Evolutionary conservation across 2,113 vertebrate genomes (phyloP).

Genomic region (Paraplagusia blochii): DNA sequence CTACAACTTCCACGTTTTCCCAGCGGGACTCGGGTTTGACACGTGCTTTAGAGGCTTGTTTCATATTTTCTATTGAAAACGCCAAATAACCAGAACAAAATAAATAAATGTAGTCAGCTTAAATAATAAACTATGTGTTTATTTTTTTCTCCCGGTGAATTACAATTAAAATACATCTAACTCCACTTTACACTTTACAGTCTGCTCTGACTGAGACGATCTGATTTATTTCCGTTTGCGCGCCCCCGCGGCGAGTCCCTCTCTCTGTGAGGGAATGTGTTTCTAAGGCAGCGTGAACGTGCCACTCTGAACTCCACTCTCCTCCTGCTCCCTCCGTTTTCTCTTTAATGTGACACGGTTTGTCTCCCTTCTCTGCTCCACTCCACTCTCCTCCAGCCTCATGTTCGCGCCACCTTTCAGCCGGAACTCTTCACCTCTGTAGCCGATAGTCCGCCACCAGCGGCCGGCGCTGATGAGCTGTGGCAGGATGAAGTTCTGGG

Average conservation of each 20-base stretch:
- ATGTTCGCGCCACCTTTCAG: slow-evolving; percentile 27
- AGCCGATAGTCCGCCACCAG: slow-evolving; percentile 17
- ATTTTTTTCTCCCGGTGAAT: no score
- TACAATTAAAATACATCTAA: background rate
- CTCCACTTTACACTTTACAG: background rate
- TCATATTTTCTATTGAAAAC: no score
- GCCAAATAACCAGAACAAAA: no score
- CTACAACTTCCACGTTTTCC: no score
- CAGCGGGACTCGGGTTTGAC: no score
- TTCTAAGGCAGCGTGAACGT: slow-evolving; percentile 36
- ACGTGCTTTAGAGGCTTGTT: no score
- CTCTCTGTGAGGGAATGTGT: slow-evolving; percentile 12
- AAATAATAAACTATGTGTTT: no score
- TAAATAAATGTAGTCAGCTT: no score
- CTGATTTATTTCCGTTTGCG: background rate
- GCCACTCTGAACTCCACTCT: slow-evolving; percentile 37
- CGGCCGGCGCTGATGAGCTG: slow-evolving; percentile 26
- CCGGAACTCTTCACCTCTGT: slow-evolving; percentile 21
- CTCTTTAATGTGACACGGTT: slow-evolving; percentile 6
- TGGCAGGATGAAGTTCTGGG: slow-evolving; percentile 70
- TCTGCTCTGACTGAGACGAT: background rate
- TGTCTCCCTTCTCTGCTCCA: slow-evolving; percentile 21
- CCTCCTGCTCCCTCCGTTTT: slow-evolving; percentile 13
- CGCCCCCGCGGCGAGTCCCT: slow-evolving; percentile 4
- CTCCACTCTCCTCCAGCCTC: slow-evolving; percentile 16